Base-by-base conservation (phyloP, 2,888 invertebrate genomes). In the Nomada flava region DNA sequence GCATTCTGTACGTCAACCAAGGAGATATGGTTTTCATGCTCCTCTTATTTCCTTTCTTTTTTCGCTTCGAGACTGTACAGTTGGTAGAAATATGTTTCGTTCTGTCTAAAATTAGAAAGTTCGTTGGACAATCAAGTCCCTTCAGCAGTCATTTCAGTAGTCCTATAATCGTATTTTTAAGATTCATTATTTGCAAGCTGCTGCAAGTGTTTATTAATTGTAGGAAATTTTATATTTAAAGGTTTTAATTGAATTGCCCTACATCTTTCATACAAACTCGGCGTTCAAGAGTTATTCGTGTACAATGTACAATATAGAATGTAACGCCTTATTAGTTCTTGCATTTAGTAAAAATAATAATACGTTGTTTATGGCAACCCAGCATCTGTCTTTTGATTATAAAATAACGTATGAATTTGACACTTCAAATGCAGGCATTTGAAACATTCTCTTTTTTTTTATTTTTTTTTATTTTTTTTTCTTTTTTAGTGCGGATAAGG, bases 381-480 rank as follows among this genome's bases (percentile, higher is more conserved):
- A 7, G 7, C 36, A 36, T 15, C 47, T 47, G 47, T 47, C 47
- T 47, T 47, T 47, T 15, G 47, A 47, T 15, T 4, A n/a, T 0
- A 29, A 52, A 36, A 52, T 52, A n/a, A 57, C n/a, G 3, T 76
- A 77, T 15, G 20, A 71, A 68, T 57, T 80, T 50, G 47, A 10
- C 55, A 11, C 80, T 77, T 83, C 78, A 73, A 70, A 88, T 87
- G 87, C 88, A 75, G 88, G 87, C 86, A 85, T 87, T 67, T 78
- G 78, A 55, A 83, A 80, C 60, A 29, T 18, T 65, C 7, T 29
- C 29, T 10, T 47, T n/a, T n/a, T n/a, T n/a, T n/a, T n/a, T n/a
- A n/a, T n/a, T 47, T 15, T 13, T 47, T 15, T 10, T 26, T 57
- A 57, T 10, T 29, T 60, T 77, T 76, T 50, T 10, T 0, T 7